These are phyloP conservation scores for Crambe crambe DNA, from an alignment of 37 sponge, comb jelly and placozoan genomes.

Conservation along the genomic window DNA sequence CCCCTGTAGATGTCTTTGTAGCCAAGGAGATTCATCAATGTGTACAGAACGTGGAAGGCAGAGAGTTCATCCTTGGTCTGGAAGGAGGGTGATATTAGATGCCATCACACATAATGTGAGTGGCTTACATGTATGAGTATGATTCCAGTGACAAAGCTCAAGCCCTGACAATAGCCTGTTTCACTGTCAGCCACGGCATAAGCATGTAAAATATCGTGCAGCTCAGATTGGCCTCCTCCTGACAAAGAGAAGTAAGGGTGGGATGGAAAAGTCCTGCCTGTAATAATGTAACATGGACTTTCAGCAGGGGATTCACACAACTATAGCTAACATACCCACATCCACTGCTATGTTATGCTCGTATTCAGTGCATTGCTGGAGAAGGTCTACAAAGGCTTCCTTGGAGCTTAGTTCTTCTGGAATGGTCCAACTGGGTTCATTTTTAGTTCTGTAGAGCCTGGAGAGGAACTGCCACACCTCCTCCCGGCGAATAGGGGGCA, in stretches of 20 bases:
- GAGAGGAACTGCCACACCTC: conserved; percentile 72
- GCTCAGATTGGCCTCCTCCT: conserved; percentile 56
- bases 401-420: not conserved
- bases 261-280: conserved; percentile 90
- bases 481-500: conserved; percentile 51
- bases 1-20: conserved; percentile 62
- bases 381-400: conserved; percentile 10
- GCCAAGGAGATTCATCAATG: conserved; percentile 63
- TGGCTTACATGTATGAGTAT: conserved; percentile 86
- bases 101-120: not conserved
- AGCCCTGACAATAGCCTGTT: conserved; percentile 95
- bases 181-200: conserved; percentile 87
- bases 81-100: not conserved
- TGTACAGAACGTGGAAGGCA: conserved; percentile 55
- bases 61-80: conserved; percentile 63
- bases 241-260: conserved; percentile 80
- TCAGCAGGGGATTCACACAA: not conserved
- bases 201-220: conserved; percentile 75
- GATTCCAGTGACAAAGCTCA: conserved; percentile 90
- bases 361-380: conserved; percentile 44
- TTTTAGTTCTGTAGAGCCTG: not conserved
- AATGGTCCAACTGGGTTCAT: not conserved
- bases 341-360: conserved; percentile 67
- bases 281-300: not conserved
- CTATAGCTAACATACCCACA: conserved; percentile 35